These are phyloP conservation scores for Gastracanthus pulcherrimus DNA, from an alignment of 2,888 invertebrate species.

Conservation along the genomic window DNA sequence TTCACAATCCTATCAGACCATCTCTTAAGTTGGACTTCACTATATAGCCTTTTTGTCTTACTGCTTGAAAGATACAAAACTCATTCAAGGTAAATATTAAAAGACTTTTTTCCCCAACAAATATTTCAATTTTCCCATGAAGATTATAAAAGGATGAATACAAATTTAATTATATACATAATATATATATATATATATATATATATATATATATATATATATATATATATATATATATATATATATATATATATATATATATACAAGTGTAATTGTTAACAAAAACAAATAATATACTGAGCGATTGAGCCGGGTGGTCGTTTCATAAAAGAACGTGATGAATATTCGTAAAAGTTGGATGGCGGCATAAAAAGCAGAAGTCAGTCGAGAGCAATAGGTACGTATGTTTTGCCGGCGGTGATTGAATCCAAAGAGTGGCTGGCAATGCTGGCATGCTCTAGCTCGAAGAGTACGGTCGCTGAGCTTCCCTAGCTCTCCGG, in stretches of 20 bases:
- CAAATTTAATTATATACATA: too few relatives aligned
- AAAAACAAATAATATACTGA: too few relatives aligned
- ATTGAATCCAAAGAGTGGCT: constrained; percentile 25
- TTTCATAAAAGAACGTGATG: background rate
- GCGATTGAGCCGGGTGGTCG: background rate
- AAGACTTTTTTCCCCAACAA: background rate
- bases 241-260: too few relatives aligned
- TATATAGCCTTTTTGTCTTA: background rate
- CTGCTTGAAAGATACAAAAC: background rate
- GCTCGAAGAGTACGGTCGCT: background rate
- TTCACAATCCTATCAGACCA: background rate
- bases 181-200: too few relatives aligned
- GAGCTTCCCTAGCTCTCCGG: background rate
- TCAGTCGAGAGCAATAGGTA: background rate
- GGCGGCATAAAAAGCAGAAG: background rate
- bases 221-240: too few relatives aligned
- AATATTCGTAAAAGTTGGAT: background rate
- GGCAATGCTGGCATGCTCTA: too few relatives aligned
- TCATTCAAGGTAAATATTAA: background rate
- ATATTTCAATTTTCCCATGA: background rate
- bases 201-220: too few relatives aligned
- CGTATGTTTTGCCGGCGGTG: background rate
- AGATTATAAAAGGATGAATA: too few relatives aligned
- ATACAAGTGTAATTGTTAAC: too few relatives aligned
- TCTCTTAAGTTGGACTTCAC: background rate